A percentile compares a stretch with the other conserved stretches of the same genome.
These are phyloP conservation scores for Drosophila kohkoa DNA, from an alignment of 1,140 invertebrate genomes.

Conservation along the genomic window DNA sequence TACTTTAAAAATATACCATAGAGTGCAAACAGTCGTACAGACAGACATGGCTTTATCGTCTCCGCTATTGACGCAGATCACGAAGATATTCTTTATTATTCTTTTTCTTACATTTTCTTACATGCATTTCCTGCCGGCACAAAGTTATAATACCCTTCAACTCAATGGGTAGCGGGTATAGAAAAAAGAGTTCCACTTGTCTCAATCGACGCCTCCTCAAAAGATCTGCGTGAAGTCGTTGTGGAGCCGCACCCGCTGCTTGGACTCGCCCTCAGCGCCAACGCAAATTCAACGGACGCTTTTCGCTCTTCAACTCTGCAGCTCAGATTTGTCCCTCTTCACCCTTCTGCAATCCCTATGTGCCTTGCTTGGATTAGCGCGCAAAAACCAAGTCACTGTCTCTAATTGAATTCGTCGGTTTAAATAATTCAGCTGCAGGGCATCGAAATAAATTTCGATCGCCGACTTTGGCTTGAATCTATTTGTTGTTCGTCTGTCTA, in stretches of 20 bases:
- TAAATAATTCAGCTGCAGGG: constrained; percentile 85
- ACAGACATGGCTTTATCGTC: no score
- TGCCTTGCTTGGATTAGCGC: constrained; percentile 47
- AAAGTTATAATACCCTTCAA: no score
- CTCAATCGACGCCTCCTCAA: constrained; percentile 65
- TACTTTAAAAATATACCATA: no score
- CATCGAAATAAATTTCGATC: constrained; percentile 74
- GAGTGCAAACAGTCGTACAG: no score
- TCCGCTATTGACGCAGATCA: no score
- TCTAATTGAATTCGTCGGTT: constrained; percentile 85
- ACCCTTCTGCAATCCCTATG: background rate
- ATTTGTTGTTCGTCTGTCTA: constrained; percentile 45
- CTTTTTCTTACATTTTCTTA: no score
- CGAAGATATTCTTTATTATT: no score
- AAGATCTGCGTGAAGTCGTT: constrained; percentile 62
- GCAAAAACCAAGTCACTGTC: constrained; percentile 84
- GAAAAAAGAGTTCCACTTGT: constrained; percentile 69
- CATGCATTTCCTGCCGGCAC: no score
- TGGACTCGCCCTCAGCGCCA: constrained; percentile 77
- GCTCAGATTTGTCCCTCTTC: no score
- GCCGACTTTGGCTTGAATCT: constrained; percentile 46
- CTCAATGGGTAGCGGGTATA: background rate
- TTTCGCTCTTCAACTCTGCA: background rate
- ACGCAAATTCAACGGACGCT: constrained; percentile 70
- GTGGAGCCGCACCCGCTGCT: constrained; percentile 67